Evolutionary conservation across 1,140 invertebrate species (phyloP).

Genomic region (Calephelis nemesis): DNA sequence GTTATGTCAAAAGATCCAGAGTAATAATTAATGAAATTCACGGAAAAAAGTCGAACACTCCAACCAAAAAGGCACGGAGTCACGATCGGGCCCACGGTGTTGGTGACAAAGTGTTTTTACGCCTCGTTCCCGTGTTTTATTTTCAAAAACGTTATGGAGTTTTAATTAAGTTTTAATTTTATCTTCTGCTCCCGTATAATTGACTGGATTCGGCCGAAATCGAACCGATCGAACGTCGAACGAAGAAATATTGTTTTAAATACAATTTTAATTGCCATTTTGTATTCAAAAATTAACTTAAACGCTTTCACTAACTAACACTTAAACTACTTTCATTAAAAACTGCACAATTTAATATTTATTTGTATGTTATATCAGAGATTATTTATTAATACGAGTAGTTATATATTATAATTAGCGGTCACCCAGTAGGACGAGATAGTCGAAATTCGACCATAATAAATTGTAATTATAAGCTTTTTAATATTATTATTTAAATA

Average conservation of each 20-base stretch:
- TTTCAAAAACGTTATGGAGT: conserved; percentile 18
- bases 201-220: conserved; percentile 14
- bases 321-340: too few relatives aligned
- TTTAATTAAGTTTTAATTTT: conserved; percentile 29
- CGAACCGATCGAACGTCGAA: background rate
- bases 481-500: too few relatives aligned
- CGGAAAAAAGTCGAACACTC: conserved; percentile 18
- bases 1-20: background rate
- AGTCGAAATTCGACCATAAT: too few relatives aligned
- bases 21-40: conserved; percentile 6
- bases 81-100: conserved; percentile 16
- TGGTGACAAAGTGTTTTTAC: conserved; percentile 26
- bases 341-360: too few relatives aligned
- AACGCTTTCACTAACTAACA: too few relatives aligned
- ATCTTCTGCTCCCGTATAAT: conserved; percentile 21
- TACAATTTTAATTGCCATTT: conserved; percentile 13
- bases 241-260: conserved; percentile 10
- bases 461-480: too few relatives aligned
- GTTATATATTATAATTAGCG: too few relatives aligned
- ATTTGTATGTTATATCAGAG: too few relatives aligned
- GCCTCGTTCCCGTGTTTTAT: conserved; percentile 14
- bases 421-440: too few relatives aligned
- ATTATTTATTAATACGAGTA: too few relatives aligned
- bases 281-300: background rate
- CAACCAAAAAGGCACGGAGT: conserved; percentile 15